phyloP scores from a whole-genome alignment of 2,797 vertebrate genomes.

The Carcharodon carcharias region DNA sequence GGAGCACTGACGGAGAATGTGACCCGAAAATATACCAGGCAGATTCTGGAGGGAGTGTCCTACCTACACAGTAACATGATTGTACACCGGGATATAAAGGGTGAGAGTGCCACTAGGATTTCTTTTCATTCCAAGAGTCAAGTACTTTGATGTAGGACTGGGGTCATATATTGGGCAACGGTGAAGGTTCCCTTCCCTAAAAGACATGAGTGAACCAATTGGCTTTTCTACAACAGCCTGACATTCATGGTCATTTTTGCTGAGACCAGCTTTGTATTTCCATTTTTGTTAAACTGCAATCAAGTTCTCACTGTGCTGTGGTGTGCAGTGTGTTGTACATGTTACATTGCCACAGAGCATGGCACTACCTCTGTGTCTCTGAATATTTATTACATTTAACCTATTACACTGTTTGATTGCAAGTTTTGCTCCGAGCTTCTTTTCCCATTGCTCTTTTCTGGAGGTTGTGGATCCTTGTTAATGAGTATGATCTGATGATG shows the following conservation, averaged over 20 bases:
- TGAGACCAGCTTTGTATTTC: not conserved
- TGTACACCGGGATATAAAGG: slow-evolving; percentile 98
- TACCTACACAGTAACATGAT: slow-evolving; percentile 99
- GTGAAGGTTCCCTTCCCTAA: not conserved
- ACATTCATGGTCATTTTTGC: not conserved
- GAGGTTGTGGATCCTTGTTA: not conserved
- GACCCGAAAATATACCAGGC: slow-evolving; percentile 88
- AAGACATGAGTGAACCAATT: not conserved
- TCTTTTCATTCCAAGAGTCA: not conserved
- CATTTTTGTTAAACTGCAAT: not conserved
- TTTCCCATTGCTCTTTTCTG: not conserved
- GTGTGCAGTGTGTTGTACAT: not conserved
- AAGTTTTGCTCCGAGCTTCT: too few relatives aligned
- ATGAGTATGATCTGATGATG: not conserved
- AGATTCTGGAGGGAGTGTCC: slow-evolving; percentile 93
- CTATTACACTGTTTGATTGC: not conserved
- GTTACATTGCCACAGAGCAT: not conserved
- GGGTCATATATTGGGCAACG: too few relatives aligned
- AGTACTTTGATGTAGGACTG: not conserved
- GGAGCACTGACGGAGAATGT: slow-evolving; percentile 93
- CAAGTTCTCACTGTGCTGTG: not conserved
- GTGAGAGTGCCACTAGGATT: slow-evolving; percentile 55
- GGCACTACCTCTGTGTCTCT: too few relatives aligned
- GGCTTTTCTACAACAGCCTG: not conserved
- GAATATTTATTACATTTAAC: not conserved